phyloP scores from a whole-genome alignment of 2,113 vertebrate genomes.

The Malurus alboscapulatus region DNA sequence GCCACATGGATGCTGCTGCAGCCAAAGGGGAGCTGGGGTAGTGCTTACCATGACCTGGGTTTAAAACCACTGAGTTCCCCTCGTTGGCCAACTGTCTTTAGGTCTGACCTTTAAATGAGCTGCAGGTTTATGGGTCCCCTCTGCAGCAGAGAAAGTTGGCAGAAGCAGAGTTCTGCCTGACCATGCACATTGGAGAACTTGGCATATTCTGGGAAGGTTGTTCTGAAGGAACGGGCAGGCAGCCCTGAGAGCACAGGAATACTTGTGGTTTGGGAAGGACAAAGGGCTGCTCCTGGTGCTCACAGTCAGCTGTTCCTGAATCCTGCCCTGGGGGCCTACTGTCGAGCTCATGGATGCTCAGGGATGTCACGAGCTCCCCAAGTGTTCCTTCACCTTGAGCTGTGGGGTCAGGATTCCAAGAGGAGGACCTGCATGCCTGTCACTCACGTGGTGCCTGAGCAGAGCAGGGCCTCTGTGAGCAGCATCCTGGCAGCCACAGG shows the following conservation, averaged over 20 bases:
- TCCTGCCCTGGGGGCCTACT: background rate
- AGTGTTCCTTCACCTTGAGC: background rate
- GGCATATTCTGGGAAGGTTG: background rate
- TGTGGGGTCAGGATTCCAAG: background rate
- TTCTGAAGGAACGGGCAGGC: background rate
- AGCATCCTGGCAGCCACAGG: background rate
- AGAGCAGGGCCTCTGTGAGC: background rate
- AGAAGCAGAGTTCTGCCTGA: background rate
- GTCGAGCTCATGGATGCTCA: background rate
- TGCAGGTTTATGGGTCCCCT: background rate
- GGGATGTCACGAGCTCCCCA: background rate
- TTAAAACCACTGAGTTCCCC: background rate
- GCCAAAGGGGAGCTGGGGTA: background rate
- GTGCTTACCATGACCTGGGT: background rate
- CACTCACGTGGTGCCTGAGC: accelerated
- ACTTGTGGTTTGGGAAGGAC: background rate
- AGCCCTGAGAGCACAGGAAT: background rate
- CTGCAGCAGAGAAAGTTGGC: background rate
- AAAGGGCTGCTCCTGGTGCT: background rate
- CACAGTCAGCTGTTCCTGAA: background rate
- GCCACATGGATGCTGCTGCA: background rate
- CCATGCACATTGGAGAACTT: background rate
- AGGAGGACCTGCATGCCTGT: background rate
- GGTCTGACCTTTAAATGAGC: background rate
- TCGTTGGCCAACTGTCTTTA: background rate